Evolutionary conservation across 2,797 vertebrate genomes (phyloP).

Genomic region (Peromyscus melanophrys): DNA sequence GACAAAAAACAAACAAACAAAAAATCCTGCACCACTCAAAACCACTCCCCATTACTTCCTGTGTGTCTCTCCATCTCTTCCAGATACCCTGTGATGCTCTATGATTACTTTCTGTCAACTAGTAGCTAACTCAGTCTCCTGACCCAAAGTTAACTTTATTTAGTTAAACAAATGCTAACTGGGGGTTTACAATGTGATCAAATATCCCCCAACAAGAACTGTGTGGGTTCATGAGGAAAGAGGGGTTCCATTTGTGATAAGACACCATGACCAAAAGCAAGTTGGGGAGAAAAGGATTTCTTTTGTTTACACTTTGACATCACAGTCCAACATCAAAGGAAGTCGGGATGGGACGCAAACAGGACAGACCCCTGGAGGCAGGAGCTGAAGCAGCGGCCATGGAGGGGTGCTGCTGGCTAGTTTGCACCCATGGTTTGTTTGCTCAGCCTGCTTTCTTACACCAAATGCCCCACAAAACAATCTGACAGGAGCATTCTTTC

Average conservation of each 20-base stretch:
- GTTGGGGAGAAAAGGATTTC: not conserved
- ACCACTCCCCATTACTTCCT: too few species aligned
- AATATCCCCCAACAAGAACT: not conserved
- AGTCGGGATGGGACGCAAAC: not conserved
- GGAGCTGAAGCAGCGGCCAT: not conserved
- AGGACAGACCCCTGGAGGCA: not conserved
- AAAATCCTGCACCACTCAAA: too few species aligned
- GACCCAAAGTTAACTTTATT: too few species aligned
- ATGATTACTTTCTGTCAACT: too few species aligned
- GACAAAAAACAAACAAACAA: too few species aligned
- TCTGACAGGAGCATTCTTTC: not conserved
- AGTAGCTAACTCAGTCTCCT: too few species aligned
- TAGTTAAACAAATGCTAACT: too few species aligned
- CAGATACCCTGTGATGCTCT: too few species aligned
- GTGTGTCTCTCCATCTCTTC: too few species aligned
- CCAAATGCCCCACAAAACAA: not conserved
- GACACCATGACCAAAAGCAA: not conserved
- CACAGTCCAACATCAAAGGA: not conserved
- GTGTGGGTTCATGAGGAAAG: not conserved
- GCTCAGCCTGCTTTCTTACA: not conserved
- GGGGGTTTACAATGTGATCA: too few species aligned
- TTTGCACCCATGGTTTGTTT: not conserved
- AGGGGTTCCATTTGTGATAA: not conserved
- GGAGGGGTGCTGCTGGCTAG: not conserved
- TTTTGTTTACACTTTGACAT: not conserved